These are phyloP conservation scores for Natator depressus DNA, from an alignment of 2,113 vertebrate genomes.

Conservation along the genomic window DNA sequence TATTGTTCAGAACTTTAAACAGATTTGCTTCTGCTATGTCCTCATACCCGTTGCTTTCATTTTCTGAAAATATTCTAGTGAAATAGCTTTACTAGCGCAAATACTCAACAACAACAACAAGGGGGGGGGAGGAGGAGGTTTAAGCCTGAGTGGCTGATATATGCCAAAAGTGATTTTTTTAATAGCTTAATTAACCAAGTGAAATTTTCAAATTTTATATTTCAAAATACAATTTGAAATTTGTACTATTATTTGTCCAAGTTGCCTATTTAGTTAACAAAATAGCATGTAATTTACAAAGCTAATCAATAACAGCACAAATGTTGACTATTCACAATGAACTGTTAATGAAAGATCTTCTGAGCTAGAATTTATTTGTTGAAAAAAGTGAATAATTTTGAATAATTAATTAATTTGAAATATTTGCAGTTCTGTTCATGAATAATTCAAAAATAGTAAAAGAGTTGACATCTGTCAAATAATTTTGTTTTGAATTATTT, in stretches of 20 bases:
- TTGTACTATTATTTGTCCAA: not conserved
- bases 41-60: not conserved
- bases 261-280: not conserved
- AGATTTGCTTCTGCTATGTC: not conserved
- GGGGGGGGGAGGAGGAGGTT: too few relatives aligned
- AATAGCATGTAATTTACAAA: not conserved
- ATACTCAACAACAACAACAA: not conserved
- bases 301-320: not conserved
- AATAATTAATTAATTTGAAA: not conserved
- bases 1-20: not conserved
- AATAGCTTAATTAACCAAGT: not conserved
- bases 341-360: not conserved
- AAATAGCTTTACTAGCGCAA: not conserved
- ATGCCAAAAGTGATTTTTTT: not conserved
- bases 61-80: not conserved
- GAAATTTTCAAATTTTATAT: not conserved
- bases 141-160: not conserved
- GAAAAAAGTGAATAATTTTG: not conserved
- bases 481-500: not conserved
- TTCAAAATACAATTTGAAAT: not conserved
- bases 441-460: not conserved
- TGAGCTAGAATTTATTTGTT: not conserved
- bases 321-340: not conserved
- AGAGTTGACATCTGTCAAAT: not conserved
- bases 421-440: not conserved